Conservation (phyloP, 2,113 vertebrate genomes). For the Dermatemys mawii region DNA sequence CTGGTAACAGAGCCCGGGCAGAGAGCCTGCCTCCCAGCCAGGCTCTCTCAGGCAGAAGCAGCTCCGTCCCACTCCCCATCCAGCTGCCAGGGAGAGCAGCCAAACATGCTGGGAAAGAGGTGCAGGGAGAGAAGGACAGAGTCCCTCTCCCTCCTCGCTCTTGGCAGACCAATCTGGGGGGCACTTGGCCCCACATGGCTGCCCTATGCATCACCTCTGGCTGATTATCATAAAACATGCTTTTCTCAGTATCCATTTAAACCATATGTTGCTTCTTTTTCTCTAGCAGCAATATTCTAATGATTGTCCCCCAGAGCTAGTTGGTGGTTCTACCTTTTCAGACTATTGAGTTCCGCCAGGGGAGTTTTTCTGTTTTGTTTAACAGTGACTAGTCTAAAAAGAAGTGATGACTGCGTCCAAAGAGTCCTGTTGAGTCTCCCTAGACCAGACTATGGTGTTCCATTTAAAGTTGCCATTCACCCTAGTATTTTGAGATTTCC, state of each 20-base stretch:
- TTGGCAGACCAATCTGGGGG: too few relatives aligned
- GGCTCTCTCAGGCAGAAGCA: too few relatives aligned
- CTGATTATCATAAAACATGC: background rate
- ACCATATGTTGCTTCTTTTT: slow-evolving; percentile 52
- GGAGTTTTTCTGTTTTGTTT: slow-evolving; percentile 40
- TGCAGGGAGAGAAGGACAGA: too few relatives aligned
- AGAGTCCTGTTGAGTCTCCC: slow-evolving; percentile 62
- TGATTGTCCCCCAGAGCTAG: background rate
- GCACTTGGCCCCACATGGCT: too few relatives aligned
- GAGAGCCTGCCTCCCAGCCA: too few relatives aligned
- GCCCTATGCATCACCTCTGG: too few relatives aligned
- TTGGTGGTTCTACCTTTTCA: slow-evolving; percentile 3
- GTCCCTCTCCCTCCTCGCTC: too few relatives aligned
- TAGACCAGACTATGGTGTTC: slow-evolving; percentile 23
- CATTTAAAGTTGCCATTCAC: background rate
- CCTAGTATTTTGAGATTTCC: slow-evolving; percentile 11
- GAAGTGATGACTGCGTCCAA: slow-evolving; percentile 64
- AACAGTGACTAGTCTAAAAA: slow-evolving; percentile 60
- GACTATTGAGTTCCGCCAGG: background rate
- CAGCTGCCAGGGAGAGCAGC: too few relatives aligned
- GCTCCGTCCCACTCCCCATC: too few relatives aligned
- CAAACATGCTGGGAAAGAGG: too few relatives aligned
- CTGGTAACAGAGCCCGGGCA: too few relatives aligned
- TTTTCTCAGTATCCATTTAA: slow-evolving; percentile 37
- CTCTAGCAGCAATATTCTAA: background rate